Conservation (phyloP, 2,113 vertebrate species). For the Ardeotis arabs region DNA sequence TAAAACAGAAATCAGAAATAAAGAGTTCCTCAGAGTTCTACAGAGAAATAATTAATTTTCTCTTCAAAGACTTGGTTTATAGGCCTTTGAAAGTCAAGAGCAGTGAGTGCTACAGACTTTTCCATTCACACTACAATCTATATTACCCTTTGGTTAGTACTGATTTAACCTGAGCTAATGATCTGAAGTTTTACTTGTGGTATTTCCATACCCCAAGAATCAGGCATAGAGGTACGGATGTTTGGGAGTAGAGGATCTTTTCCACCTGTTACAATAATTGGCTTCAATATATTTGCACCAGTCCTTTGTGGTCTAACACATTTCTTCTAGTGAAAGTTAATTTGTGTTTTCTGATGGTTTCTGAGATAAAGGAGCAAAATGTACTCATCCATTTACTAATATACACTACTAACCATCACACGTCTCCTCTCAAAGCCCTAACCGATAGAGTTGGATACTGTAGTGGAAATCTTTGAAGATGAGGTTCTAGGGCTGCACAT, state of each 20-base stretch:
- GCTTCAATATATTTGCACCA: background rate
- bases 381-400: accelerated
- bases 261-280: background rate
- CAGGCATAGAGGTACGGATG: background rate
- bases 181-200: background rate
- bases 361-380: background rate
- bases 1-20: background rate
- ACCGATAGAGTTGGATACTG: background rate
- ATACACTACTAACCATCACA: background rate
- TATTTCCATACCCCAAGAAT: background rate
- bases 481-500: accelerated
- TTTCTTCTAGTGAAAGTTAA: background rate
- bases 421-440: background rate
- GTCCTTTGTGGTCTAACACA: background rate
- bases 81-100: background rate
- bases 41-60: background rate
- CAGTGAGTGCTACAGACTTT: background rate
- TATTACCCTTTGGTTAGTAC: background rate
- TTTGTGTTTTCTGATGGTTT: background rate
- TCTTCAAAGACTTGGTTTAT: background rate
- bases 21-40: background rate
- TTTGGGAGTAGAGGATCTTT: accelerated
- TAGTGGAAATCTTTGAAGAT: background rate
- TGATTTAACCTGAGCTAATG: background rate
- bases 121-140: background rate